These are phyloP conservation scores for Eptesicus fuscus DNA, from an alignment of 2,113 vertebrate genomes.

Conservation along the genomic window DNA sequence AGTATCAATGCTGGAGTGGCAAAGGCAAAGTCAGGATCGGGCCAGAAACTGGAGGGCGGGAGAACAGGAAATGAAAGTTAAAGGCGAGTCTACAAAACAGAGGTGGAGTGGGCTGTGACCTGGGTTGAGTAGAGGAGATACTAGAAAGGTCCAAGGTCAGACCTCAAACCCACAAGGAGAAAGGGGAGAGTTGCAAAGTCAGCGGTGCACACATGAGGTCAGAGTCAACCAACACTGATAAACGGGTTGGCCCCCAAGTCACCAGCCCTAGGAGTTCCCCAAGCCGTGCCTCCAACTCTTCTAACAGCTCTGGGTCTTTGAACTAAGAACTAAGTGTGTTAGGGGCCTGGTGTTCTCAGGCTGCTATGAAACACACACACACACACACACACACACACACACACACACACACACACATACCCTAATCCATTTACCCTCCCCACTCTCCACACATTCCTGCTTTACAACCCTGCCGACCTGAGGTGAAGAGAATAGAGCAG, in stretches of 20 bases:
- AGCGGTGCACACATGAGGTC: neutral
- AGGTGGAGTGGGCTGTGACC: neutral
- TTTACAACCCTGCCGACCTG: neutral
- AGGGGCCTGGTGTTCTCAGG: neutral
- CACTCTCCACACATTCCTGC: neutral
- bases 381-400: neutral
- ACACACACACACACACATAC: neutral
- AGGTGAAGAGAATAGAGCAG: neutral
- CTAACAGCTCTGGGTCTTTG: neutral
- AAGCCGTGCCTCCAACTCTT: neutral
- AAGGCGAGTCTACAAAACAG: neutral
- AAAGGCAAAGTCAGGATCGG: neutral
- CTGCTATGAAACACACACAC: neutral
- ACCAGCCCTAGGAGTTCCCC: neutral
- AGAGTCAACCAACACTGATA: neutral
- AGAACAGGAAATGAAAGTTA: neutral
- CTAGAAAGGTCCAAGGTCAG: neutral
- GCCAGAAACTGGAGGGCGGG: neutral
- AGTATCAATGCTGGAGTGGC: neutral
- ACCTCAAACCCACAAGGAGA: neutral
- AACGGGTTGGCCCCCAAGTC: neutral
- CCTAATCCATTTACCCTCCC: neutral
- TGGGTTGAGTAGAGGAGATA: neutral
- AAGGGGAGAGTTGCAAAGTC: neutral
- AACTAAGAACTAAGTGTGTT: neutral